Evolutionary conservation across 2,113 vertebrate genomes (phyloP).

Genomic region (Atherinomorus stipes): DNA sequence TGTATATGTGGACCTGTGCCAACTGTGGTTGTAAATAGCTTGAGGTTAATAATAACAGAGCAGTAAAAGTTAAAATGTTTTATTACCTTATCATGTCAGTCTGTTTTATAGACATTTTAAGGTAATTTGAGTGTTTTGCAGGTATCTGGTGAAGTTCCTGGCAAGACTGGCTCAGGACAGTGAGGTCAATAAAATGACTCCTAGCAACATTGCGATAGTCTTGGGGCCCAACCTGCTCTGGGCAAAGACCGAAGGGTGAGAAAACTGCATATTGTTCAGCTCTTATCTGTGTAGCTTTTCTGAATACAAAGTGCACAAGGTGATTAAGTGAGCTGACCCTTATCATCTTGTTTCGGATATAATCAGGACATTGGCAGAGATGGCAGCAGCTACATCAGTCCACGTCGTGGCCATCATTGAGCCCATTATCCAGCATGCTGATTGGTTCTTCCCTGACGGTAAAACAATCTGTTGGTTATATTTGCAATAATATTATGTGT

Average conservation of each 20-base stretch:
- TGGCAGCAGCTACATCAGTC: conserved; percentile 96
- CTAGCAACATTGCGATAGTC: conserved; percentile 96
- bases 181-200: conserved; percentile 96
- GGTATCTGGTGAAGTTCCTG: conserved; percentile 98
- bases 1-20: too few species aligned
- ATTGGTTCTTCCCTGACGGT: conserved; percentile 99
- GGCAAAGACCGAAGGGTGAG: conserved; percentile 96
- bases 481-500: conserved; percentile 1
- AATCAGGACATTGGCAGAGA: conserved; percentile 91
- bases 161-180: conserved; percentile 94
- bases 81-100: neutral
- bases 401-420: conserved; percentile 96
- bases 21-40: too few species aligned
- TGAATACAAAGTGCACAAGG: neutral
- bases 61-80: neutral
- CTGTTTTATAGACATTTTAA: neutral
- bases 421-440: conserved; percentile 94
- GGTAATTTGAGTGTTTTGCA: conserved; percentile 57
- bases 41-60: too few species aligned
- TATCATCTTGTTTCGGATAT: neutral
- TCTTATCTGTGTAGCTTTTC: neutral
- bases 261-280: neutral
- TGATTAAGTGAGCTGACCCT: neutral
- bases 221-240: conserved; percentile 96
- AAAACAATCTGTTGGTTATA: conserved; percentile 26